Base-by-base conservation (phyloP, 2,888 invertebrate species). In the Euclidia mi region DNA sequence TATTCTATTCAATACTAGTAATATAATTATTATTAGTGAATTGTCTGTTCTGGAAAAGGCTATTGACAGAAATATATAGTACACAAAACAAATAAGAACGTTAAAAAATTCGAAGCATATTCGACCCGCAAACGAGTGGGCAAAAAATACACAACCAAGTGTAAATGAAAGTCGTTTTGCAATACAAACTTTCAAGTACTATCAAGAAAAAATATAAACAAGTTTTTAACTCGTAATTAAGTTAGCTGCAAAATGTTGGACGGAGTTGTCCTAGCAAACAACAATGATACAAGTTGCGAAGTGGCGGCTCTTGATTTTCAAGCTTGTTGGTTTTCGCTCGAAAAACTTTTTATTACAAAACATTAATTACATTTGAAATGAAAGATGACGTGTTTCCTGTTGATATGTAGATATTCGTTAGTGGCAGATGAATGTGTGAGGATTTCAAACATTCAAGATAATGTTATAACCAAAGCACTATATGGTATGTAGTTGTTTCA, bases 221-320 rank as follows among this genome's bases (percentile, higher is more conserved):
- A 76, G 66, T 71, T 72, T 63, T 67, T 65, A 66, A 73, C 72
- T 79, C 60, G 63, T 82, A 79, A 82, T 82, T 82, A 81, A 82
- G 74, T 81, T 80, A 65, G 74, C 66, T 72, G 70, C 70, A 69
- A 78, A 81, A 79, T 77, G 81, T 81, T 76, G 71, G 56, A 58
- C 73, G 44, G 70, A 76, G 68, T 76, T 76, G 64, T 56, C 56
- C 67, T 45, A 58, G 63, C 68, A 73, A 69, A 76, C 79, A n/a
- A n/a, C n/a, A 71, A 76, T 76, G 75, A 79, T 76, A 75, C 71
- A 71, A 81, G 71, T 80, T 80, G 60, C 38, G 37, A 69, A 76
- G 67, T 75, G 61, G 59, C 58, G 60, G 63, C 65, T 65, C 72
- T 74, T 74, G 61, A 70, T 72, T 75, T 71, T 74, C 71, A 65